A percentile compares a stretch with the other conserved stretches of the same genome.
phyloP scores from a whole-genome alignment of 2,797 vertebrate genomes.

The Helarctos malayanus region DNA sequence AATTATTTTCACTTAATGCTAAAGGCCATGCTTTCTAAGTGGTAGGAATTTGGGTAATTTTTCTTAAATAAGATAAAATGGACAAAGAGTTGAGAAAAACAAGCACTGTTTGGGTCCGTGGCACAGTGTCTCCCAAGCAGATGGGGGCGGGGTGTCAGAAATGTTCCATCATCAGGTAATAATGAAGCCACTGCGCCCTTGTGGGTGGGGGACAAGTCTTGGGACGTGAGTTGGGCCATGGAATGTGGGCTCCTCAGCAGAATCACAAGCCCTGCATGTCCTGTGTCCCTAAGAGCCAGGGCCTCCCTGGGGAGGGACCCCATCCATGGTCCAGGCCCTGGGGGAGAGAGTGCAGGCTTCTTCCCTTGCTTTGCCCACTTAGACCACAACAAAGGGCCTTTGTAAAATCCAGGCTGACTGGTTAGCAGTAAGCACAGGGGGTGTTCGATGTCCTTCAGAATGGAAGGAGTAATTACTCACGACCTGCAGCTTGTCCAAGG shows the following conservation, averaged over 20 bases:
- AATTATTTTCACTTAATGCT: background rate
- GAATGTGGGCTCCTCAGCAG: background rate
- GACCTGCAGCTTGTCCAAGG: constrained; percentile 73
- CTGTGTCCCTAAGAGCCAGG: background rate
- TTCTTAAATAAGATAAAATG: constrained; percentile 15
- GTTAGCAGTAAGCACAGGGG: constrained; percentile 36
- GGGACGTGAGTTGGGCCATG: background rate
- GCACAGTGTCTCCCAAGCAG: background rate
- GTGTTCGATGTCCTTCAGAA: constrained; percentile 61
- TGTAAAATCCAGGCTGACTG: constrained; percentile 58
- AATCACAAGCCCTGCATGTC: background rate
- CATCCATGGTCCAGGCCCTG: background rate
- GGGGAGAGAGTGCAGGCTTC: constrained; percentile 48
- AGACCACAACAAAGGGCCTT: constrained; percentile 67
- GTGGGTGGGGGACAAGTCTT: background rate
- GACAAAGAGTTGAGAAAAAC: background rate
- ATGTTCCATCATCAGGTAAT: background rate
- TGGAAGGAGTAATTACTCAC: constrained; percentile 78
- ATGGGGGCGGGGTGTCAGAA: background rate
- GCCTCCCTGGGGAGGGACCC: background rate
- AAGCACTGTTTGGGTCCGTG: background rate
- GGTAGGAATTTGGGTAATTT: constrained; percentile 13
- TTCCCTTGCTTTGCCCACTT: background rate
- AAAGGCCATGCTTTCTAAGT: background rate
- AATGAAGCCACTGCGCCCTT: background rate